phyloP scores from a whole-genome alignment of 2,888 invertebrate genomes.

The Colletes collaris region DNA sequence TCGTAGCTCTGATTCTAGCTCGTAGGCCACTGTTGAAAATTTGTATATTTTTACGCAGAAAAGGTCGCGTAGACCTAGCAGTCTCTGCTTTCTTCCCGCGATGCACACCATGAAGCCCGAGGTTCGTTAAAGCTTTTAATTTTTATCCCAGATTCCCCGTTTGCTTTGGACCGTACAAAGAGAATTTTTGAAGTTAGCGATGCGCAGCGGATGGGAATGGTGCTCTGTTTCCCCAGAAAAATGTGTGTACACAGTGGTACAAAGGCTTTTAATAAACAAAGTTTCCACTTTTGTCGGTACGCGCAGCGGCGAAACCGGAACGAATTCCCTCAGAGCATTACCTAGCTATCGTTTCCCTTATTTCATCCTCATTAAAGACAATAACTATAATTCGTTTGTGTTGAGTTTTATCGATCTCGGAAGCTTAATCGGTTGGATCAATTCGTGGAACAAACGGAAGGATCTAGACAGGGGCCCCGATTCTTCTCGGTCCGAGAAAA shows the following conservation, averaged over 20 bases:
- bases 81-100: slow-evolving; percentile 6
- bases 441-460: background rate
- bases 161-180: background rate
- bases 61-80: background rate
- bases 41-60: slow-evolving; percentile 38
- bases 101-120: background rate
- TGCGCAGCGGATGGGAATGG: background rate
- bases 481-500: background rate
- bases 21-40: slow-evolving; percentile 4
- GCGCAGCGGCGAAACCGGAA: background rate
- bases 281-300: background rate
- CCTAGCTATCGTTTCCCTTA: background rate
- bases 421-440: background rate
- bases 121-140: slow-evolving; percentile 16
- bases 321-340: background rate
- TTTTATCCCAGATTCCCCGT: background rate
- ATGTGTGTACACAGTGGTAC: background rate
- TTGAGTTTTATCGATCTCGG: background rate
- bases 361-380: background rate
- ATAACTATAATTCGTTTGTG: background rate
- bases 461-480: background rate
- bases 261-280: slow-evolving; percentile 29
- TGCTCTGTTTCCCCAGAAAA: background rate
- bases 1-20: background rate
- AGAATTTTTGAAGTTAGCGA: slow-evolving; percentile 13